Evolutionary conservation across 2,797 vertebrate genomes (phyloP), one percentile per base, ranked within the genome.

Genomic region (Podarcis lilfordi): DNA sequence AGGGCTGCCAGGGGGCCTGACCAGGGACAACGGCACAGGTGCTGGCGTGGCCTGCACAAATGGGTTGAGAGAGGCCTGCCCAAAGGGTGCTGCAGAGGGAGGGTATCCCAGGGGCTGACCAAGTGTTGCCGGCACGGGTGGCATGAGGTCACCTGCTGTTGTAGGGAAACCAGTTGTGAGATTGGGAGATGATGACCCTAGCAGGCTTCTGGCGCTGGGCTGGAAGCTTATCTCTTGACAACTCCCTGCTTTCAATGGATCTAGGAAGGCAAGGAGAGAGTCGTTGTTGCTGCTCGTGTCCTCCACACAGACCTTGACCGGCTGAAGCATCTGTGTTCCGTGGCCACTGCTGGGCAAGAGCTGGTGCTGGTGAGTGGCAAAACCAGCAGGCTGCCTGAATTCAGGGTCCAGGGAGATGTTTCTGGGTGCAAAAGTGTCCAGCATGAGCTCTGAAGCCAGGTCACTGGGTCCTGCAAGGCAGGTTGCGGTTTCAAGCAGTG

Each of bases 211-310:
- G 43, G 43, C 43, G 43, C 43, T 43, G 43, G 43, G 43, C 43
- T 43, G 43, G 43, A 43, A 43, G 43, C 43, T 43, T 0, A 43
- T 43, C 43, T 43, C 43, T 43, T 43, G 43, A 43, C 95, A 94
- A 87, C 84, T 85, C 77, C 93, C 89, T 23, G 92, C 85, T 88
- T 95, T 97, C 72, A 99, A 96, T 0, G 99, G 99, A 94, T 99
- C 99, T 82, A 99, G 97, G 61, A 99, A 97, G 84, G 97, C 98
- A 3, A 99, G 96, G 87, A 99, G 97, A 87, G 98, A 97, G 2
- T 97, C 94, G 0, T 94, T 95, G 78, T 96, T 91, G 0, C 59
- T 89, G 79, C 96, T 96, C 0, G 86, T 0, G 0, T 88, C 92
- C 8, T 96, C 96, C 0, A 95, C 4, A 19, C 91, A 84, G 37